Conservation (phyloP, 2,113 vertebrate genomes). For the Ascaphus truei region DNA sequence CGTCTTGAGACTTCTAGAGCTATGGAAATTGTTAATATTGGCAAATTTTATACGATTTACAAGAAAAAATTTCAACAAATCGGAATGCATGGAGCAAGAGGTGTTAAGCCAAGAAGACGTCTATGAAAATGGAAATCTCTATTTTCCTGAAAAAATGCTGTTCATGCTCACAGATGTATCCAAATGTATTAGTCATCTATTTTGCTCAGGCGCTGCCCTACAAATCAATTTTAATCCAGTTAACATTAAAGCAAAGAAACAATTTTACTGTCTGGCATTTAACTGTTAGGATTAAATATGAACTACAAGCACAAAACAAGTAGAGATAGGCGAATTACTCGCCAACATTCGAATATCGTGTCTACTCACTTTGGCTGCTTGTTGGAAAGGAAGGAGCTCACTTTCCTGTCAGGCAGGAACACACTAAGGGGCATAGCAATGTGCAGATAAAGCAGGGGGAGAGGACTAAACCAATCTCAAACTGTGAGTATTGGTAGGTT, state of each 20-base stretch:
- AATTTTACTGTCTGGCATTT: too few relatives aligned
- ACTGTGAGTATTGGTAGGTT: too few relatives aligned
- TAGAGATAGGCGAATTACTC: too few relatives aligned
- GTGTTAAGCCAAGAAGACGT: slow-evolving; percentile 33
- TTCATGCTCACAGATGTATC: slow-evolving; percentile 1
- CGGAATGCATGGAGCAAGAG: slow-evolving; percentile 27
- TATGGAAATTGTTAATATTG: slow-evolving; percentile 30
- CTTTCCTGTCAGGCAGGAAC: too few relatives aligned
- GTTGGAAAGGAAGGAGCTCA: too few relatives aligned
- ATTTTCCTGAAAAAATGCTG: slow-evolving; percentile 20
- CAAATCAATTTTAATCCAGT: slow-evolving; percentile 23
- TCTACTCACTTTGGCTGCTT: too few relatives aligned
- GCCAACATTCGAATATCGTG: too few relatives aligned
- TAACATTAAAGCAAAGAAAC: not conserved
- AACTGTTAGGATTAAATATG: too few relatives aligned
- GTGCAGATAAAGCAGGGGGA: too few relatives aligned
- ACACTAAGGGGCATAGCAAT: too few relatives aligned
- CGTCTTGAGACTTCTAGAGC: not conserved
- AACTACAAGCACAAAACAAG: too few relatives aligned
- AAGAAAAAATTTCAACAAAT: slow-evolving; percentile 26
- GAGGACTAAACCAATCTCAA: too few relatives aligned
- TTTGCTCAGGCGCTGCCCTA: not conserved
- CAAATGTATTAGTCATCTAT: slow-evolving; percentile 24
- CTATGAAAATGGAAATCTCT: slow-evolving; percentile 28
- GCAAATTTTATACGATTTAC: slow-evolving; percentile 19